Base-by-base conservation (phyloP, 2,797 vertebrate species). In the Darevskia mixta region DNA sequence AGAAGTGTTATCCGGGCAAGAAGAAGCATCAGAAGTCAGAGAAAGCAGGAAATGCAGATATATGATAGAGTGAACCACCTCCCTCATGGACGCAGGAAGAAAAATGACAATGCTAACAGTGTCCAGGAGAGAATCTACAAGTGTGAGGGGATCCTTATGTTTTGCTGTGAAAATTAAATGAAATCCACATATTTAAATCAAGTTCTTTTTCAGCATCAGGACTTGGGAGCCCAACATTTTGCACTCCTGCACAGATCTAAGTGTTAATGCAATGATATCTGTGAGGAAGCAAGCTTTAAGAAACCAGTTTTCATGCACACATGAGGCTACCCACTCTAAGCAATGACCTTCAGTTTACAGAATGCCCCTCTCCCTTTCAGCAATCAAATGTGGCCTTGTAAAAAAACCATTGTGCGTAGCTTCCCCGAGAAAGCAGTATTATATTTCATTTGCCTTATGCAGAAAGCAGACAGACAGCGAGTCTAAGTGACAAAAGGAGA, bases 301-400 rank as follows among this genome's bases (percentile, higher is more conserved):
- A 2, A 32, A 17, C 61, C 77, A 7, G 11, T 23, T 35, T 1
- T n/a, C n/a, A 66, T 69, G 25, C 29, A 1, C 1, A 17, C 38
- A 61, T 43, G 25, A 49, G 38, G 27, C 35, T 32, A 88, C 1
- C 1, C 3, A 8, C 86, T 35, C 86, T 45, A 9, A 86, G 29
- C n/a, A 77, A 64, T 25, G 0, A 0, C 29, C 76, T 7, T 73
- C 41, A 55, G 1, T 61, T 18, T 67, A 49, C 3, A 69, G 83
- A 87, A 83, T 32, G 29, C 1, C 0, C 0, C 0, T 64, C 75
- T 88, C 77, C 38, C 29, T 75, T n/a, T n/a, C 13, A 0, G 43
- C 32, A 85, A 85, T 89, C 86, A 83, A 72, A 18, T 49, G 73
- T 73, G 9, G 49, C 79, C 10, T 61, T 2, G 81, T 41, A 89